Percentiles rank a stretch among this genome's conserved stretches.
phyloP scores from a whole-genome alignment of 1,140 invertebrate species.

The Andricus grossulariae region DNA sequence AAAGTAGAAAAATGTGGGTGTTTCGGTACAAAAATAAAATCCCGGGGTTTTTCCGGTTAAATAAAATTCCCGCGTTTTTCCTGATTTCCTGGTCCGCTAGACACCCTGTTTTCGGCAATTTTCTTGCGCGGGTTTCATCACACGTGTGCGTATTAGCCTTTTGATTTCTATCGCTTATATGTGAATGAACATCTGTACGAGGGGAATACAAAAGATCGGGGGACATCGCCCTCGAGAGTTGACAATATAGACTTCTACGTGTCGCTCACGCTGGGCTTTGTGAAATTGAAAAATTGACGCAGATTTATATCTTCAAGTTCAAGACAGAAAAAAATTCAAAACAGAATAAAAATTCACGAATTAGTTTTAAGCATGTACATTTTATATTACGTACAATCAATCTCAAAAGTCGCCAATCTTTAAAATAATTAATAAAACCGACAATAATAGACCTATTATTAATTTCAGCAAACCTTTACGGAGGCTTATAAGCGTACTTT shows the following conservation, averaged over 20 bases:
- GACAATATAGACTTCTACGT: slow-evolving; percentile 20
- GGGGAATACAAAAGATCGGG: slow-evolving; percentile 25
- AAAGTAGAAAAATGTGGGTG: too few species aligned
- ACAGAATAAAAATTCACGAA: neutral
- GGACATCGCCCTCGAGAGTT: slow-evolving; percentile 17
- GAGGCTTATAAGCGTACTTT: too few species aligned
- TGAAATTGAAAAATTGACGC: neutral
- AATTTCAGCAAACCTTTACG: too few species aligned
- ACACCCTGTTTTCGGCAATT: neutral
- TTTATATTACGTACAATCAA: too few species aligned
- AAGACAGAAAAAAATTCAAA: neutral
- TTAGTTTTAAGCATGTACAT: neutral
- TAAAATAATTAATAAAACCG: too few species aligned
- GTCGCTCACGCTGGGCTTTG: neutral
- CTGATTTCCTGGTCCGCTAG: too few species aligned
- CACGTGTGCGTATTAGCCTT: slow-evolving; percentile 8
- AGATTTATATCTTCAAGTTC: neutral
- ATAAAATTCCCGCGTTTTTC: too few species aligned
- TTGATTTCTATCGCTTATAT: slow-evolving; percentile 4
- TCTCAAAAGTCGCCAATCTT: too few species aligned
- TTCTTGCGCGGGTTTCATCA: slow-evolving; percentile 4
- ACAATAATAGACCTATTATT: too few species aligned
- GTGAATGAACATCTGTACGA: slow-evolving; percentile 22
- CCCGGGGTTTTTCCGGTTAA: too few species aligned
- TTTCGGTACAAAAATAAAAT: too few species aligned